A percentile compares a stretch with the other conserved stretches of the same genome.
phyloP scores from a whole-genome alignment of 2,888 invertebrate species.

The Rhamnusium bicolor region DNA sequence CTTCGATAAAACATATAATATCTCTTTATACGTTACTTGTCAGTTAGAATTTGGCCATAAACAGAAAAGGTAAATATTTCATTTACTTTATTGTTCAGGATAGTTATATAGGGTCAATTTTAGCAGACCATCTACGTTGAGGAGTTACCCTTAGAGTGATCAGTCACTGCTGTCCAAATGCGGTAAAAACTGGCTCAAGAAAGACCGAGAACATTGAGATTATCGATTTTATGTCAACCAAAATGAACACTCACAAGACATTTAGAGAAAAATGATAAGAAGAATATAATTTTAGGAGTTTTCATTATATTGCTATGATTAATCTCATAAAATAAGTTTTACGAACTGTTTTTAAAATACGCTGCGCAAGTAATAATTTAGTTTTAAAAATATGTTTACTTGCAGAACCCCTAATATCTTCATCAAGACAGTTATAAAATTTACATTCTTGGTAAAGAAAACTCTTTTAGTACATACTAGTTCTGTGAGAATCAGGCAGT shows the following conservation, averaged over 20 bases:
- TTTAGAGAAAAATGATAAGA: conserved; percentile 22
- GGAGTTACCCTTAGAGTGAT: conserved; percentile 29
- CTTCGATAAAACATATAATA: no score
- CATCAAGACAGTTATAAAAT: no score
- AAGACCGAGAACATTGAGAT: conserved; percentile 32
- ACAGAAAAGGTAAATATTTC: not conserved
- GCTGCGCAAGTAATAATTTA: no score
- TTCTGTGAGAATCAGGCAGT: no score
- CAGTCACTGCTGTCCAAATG: conserved; percentile 38
- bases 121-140: conserved; percentile 5
- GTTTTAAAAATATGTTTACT: no score
- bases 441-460: no score
- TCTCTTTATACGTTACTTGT: not conserved
- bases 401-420: no score
- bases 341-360: not conserved
- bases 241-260: conserved; percentile 21
- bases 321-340: not conserved
- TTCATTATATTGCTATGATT: conserved; percentile 13
- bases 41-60: not conserved
- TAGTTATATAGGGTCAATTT: conserved; percentile 15
- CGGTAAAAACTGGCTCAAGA: conserved; percentile 31
- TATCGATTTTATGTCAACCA: conserved; percentile 32
- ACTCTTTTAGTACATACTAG: no score
- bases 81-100: conserved; percentile 4
- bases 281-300: conserved; percentile 11